phyloP scores from a whole-genome alignment of 2,113 vertebrate species.

The Macheiramphus alcinus region DNA sequence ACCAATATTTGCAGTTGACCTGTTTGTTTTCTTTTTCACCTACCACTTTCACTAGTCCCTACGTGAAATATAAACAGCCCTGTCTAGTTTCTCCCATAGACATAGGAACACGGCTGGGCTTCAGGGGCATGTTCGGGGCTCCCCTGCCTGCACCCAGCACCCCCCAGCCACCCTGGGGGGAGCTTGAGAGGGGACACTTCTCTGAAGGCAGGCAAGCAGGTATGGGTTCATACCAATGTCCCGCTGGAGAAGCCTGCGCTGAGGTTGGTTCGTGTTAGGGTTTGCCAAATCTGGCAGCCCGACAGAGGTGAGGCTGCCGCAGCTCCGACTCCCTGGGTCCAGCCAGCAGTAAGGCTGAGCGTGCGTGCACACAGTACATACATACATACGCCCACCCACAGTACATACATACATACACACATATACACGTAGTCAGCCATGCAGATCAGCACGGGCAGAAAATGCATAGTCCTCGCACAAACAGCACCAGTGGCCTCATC shows the following conservation, averaged over 20 bases:
- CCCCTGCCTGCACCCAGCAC: not conserved
- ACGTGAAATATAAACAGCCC: not conserved
- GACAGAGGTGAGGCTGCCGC: rapidly evolving
- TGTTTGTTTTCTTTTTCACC: not conserved
- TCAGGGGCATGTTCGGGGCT: not conserved
- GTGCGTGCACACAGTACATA: not conserved
- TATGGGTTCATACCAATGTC: rapidly evolving
- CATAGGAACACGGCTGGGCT: rapidly evolving
- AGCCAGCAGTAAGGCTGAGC: not conserved
- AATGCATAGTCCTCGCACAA: not conserved
- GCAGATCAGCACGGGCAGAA: not conserved
- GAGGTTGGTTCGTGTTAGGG: not conserved
- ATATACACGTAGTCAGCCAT: not conserved
- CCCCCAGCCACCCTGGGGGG: rapidly evolving
- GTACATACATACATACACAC: not conserved
- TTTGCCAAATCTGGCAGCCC: not conserved
- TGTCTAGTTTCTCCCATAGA: not conserved
- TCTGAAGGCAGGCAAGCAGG: not conserved
- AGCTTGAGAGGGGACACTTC: not conserved
- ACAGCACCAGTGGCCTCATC: not conserved
- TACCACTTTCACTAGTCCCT: not conserved
- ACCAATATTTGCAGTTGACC: not conserved
- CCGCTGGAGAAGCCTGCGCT: not conserved
- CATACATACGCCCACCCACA: too few species aligned
- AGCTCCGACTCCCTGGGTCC: not conserved